Evolutionary conservation across 1,140 invertebrate species (phyloP).

Genomic region (Drosophila kikkawai): DNA sequence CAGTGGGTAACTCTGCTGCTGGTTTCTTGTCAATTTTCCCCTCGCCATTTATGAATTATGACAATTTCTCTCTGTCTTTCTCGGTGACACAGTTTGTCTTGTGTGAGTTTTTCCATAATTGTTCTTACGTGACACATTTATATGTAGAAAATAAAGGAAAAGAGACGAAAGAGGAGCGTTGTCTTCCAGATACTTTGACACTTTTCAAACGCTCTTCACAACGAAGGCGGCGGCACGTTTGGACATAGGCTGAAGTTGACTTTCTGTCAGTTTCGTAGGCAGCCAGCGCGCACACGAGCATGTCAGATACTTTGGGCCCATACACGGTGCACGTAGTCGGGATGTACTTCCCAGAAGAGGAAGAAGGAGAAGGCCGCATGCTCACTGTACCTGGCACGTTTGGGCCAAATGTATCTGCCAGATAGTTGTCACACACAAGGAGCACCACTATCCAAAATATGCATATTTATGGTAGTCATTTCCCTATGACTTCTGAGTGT

Average conservation of each 20-base stretch:
- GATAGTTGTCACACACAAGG: slow-evolving; percentile 28
- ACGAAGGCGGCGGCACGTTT: slow-evolving; percentile 23
- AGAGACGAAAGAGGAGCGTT: background rate
- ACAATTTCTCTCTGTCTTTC: slow-evolving; percentile 36
- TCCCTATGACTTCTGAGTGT: background rate
- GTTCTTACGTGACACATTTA: slow-evolving; percentile 60
- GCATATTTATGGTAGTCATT: slow-evolving; percentile 3
- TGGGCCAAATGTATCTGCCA: slow-evolving; percentile 42
- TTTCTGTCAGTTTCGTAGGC: slow-evolving; percentile 40
- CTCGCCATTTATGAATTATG: slow-evolving; percentile 45
- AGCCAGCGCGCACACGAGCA: slow-evolving; percentile 14
- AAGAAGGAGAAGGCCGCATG: background rate
- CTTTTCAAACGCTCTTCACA: slow-evolving; percentile 44
- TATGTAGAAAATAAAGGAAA: slow-evolving; percentile 1
- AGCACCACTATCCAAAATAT: background rate
- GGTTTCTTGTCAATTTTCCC: slow-evolving; percentile 17
- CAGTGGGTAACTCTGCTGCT: slow-evolving; percentile 29
- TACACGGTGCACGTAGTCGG: slow-evolving; percentile 34
- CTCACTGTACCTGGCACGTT: slow-evolving; percentile 36
- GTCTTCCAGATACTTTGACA: slow-evolving; percentile 51
- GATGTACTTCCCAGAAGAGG: slow-evolving; percentile 22
- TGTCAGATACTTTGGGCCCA: slow-evolving; percentile 46
- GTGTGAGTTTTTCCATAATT: slow-evolving; percentile 56
- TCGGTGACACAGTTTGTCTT: slow-evolving; percentile 51
- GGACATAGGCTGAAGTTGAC: slow-evolving; percentile 37